Percentiles rank a stretch among this genome's conserved stretches.
phyloP scores from a whole-genome alignment of 2,888 invertebrate species.

The Antheraea assamensis region DNA sequence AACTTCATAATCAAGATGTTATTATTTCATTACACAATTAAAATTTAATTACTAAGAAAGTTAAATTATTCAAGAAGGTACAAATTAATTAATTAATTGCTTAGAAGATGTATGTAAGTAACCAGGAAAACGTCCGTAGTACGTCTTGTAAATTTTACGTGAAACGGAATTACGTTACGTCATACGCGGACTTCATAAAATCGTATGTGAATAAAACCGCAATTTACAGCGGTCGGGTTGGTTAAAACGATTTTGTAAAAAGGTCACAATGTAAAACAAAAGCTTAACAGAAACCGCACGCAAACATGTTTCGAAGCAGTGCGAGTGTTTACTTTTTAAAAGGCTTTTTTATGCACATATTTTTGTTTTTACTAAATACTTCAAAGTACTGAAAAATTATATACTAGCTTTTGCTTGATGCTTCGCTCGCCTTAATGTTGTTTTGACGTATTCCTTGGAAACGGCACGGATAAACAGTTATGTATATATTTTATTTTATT shows the following conservation, averaged over 20 bases:
- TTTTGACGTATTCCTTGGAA: too few species aligned
- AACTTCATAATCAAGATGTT: too few species aligned
- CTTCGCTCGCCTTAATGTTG: not conserved
- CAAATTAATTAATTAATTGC: too few species aligned
- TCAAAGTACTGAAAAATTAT: not conserved
- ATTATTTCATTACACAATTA: too few species aligned
- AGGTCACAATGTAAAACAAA: not conserved
- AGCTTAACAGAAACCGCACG: not conserved
- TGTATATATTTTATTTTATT: too few species aligned
- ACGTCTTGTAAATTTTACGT: not conserved
- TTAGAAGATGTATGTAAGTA: not conserved
- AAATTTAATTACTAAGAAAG: too few species aligned
- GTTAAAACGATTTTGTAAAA: slow-evolving; percentile 6
- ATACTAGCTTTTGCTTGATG: not conserved
- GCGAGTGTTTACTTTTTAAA: not conserved
- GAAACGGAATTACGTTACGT: not conserved
- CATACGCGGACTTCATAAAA: not conserved
- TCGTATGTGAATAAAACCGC: not conserved
- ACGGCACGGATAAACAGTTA: too few species aligned
- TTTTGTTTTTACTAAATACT: not conserved
- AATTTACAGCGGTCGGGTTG: slow-evolving; percentile 1
- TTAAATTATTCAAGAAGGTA: too few species aligned
- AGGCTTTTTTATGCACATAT: not conserved
- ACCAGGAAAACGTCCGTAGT: not conserved
- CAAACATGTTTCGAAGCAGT: not conserved